These are phyloP conservation scores for Acanthurus tractus DNA, from an alignment of 2,797 vertebrate genomes.

Conservation along the genomic window DNA sequence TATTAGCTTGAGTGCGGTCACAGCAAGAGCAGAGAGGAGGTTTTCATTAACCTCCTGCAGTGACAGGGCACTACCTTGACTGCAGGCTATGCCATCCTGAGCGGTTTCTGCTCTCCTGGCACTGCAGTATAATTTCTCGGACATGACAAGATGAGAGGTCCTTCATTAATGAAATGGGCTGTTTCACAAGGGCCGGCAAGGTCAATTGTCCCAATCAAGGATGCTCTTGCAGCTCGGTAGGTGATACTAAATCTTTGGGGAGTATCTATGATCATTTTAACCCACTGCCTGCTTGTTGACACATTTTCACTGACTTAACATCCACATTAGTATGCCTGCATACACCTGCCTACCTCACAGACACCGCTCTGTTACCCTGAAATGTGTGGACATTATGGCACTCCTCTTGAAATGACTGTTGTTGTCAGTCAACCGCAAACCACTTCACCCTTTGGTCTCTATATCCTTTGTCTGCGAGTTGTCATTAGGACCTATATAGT, in stretches of 20 bases:
- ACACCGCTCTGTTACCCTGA: neutral
- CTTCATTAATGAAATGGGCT: slow-evolving; percentile 40
- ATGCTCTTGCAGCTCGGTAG: neutral
- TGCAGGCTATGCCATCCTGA: neutral
- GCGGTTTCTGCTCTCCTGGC: slow-evolving; percentile 23
- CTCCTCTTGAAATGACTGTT: slow-evolving; percentile 33
- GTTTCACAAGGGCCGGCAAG: slow-evolving; percentile 24
- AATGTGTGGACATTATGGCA: neutral
- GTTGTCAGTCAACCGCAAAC: slow-evolving; percentile 24
- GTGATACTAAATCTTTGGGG: slow-evolving; percentile 11
- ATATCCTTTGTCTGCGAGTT: slow-evolving; percentile 4
- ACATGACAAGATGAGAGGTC: slow-evolving; percentile 35
- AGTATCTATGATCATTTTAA: neutral
- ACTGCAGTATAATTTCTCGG: slow-evolving; percentile 30
- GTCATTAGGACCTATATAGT: slow-evolving; percentile 11
- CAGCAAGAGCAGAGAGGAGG: slow-evolving; percentile 32
- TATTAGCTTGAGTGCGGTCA: slow-evolving; percentile 36
- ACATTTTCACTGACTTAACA: neutral
- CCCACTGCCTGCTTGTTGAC: neutral
- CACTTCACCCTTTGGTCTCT: slow-evolving; percentile 10
- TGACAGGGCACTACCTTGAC: slow-evolving; percentile 36
- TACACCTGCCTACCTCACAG: slow-evolving; percentile 1
- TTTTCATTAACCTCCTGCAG: slow-evolving; percentile 57
- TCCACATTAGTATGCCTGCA: slow-evolving; percentile 1
- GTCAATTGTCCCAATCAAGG: slow-evolving; percentile 36